Conservation (phyloP, 1,140 invertebrate genomes). For the Paralvinella palmiformis region DNA sequence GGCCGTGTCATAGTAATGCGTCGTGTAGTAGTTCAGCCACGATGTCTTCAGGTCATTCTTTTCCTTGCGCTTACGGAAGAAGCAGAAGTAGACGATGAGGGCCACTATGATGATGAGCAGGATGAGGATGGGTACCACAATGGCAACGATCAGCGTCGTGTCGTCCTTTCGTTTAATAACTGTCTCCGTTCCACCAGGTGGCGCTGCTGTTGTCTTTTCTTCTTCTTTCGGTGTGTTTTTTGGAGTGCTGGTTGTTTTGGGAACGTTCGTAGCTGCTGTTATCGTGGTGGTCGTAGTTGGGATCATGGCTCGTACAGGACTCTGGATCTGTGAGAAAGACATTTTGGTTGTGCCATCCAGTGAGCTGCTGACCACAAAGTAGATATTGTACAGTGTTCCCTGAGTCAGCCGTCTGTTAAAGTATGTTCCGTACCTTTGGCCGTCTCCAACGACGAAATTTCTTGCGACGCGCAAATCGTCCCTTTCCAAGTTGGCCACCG, state of each 20-base stretch:
- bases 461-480: constrained; percentile 9
- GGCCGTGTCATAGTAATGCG: constrained; percentile 4
- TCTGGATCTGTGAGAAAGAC: constrained; percentile 26
- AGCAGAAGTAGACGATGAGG: constrained; percentile 26
- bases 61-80: constrained; percentile 11
- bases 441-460: constrained; percentile 27
- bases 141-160: constrained; percentile 21
- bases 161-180: too few species aligned
- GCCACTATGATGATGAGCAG: constrained; percentile 30
- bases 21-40: constrained; percentile 5
- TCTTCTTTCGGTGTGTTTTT: not conserved
- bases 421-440: constrained; percentile 23
- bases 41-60: constrained; percentile 2
- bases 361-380: constrained; percentile 33
- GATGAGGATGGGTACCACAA: constrained; percentile 24
- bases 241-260: constrained; percentile 20
- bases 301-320: too few species aligned
- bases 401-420: constrained; percentile 27
- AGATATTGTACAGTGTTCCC: constrained; percentile 29
- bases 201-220: not conserved
- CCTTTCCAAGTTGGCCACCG: constrained; percentile 1
- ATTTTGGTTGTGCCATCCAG: constrained; percentile 29
- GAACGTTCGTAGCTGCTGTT: constrained; percentile 22
- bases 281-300: constrained; percentile 6
- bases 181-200: not conserved